A percentile compares a stretch with the other conserved stretches of the same genome.
Conservation (phyloP, 2,888 invertebrate species). For the Leptodirus hochenwartii region DNA sequence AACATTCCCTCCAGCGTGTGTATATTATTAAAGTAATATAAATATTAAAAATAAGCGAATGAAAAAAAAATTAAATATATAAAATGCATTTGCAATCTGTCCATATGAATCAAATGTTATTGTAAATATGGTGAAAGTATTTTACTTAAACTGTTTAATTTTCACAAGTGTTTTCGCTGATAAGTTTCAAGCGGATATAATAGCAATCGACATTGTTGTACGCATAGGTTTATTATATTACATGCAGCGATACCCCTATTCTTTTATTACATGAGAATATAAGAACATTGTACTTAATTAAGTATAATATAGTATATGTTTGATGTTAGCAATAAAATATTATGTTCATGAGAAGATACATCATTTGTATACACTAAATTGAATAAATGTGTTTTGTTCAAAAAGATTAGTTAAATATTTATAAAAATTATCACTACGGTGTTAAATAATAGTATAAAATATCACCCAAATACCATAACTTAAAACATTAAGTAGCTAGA, state of each 20-base stretch:
- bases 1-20: constrained; percentile 28
- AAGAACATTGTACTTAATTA: constrained; percentile 26
- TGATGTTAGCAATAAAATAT: constrained; percentile 29
- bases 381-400: constrained; percentile 30
- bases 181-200: no score
- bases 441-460: no score
- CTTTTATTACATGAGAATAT: constrained; percentile 25
- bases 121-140: constrained; percentile 28
- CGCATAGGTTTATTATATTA: no score
- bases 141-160: constrained; percentile 25
- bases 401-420: no score
- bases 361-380: constrained; percentile 27
- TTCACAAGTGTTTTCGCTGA: constrained; percentile 22
- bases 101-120: constrained; percentile 30
- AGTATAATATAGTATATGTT: constrained; percentile 26
- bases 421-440: no score
- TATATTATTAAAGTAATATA: constrained; percentile 20
- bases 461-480: no score
- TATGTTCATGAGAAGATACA: constrained; percentile 19
- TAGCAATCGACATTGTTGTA: no score
- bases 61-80: constrained; percentile 8
- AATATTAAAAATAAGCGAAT: constrained; percentile 8
- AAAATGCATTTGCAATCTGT: constrained; percentile 25
- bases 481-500: no score
- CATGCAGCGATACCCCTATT: no score